Evolutionary conservation across 2,888 invertebrate genomes (phyloP), one percentile per base, ranked within the genome.

Genomic region (Limnephilus marmoratus): DNA sequence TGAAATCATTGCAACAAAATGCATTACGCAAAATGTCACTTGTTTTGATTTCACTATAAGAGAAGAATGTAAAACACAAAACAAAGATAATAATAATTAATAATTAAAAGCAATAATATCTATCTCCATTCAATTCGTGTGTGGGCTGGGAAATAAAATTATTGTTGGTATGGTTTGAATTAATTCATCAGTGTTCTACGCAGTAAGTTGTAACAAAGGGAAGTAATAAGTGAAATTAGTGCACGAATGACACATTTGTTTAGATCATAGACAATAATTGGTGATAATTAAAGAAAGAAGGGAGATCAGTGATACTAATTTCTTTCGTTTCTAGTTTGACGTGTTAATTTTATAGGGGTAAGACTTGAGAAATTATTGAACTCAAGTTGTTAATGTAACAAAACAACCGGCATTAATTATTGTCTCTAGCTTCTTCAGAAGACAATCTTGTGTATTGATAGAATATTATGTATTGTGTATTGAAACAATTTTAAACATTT

Each of bases 191-290:
- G 68, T n/a, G 3, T n/a, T n/a, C 9, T 68, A 68, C 68, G 68
- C 68, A 68, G 68, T 68, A 24, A 68, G 68, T 24, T 68, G 68
- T 24, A 68, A 68, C 68, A 24, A 68, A 15, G 2, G 18, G 83
- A 82, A 29, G 18, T 7, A 83, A 18, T 37, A n/a, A 37, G 83
- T 37, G 34, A 24, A 83, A 83, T 37, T 11, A 37, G 37, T 37
- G 37, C 37, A 83, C 18, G 41, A 83, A 83, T 83, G 83, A 83
- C 37, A 24, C 24, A 37, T 83, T 83, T 83, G 83, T 83, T 31
- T 37, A 83, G 37, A 83, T 83, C 37, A 18, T n/a, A 83, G 24
- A 68, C 24, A n/a, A 41, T 83, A 83, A 83, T 83, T 83, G 37
- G 37, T 83, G 34, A 83, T 37, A 83, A 83, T 83, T 83, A 37